Base-by-base conservation (phyloP, 2,888 invertebrate species). In the Amphipyra tragopoginis region DNA sequence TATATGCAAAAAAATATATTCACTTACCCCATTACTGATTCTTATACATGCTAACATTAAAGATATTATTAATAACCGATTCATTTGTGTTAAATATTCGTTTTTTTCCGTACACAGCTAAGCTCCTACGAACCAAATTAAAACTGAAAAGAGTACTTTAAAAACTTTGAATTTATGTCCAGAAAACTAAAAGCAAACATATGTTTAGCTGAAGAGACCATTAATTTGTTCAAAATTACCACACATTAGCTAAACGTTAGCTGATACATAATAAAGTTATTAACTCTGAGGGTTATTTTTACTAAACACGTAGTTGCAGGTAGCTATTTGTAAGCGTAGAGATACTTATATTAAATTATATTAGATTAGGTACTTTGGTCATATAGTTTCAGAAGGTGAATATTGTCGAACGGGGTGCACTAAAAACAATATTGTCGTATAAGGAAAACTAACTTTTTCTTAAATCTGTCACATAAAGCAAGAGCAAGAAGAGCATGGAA, bases 151-250 rank as follows among this genome's bases (percentile, higher is more conserved):
- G 33, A 43, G 9, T 43, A 14, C 26, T 45, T 0, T 43, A 51
- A 51, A 45, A 53, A 55, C 52, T 39, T 42, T 51, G 63, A 73
- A 67, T 81, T 79, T 81, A 81, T 79, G 49, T 56, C 55, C 29
- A 43, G 47, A 59, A 57, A 50, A 44, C 50, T 47, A 57, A 65
- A 62, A 47, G 38, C 42, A 60, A 69, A 63, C 65, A 34, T 69
- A 39, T 68, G 39, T 57, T 79, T 74, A 63, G 29, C 34, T 39
- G n/a, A 36, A 36, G 48, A 73, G 21, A 64, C 72, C 14, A 60
- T n/a, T 64, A 54, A 76, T 76, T 76, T 47, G 62, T 51, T 26
- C 7, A 52, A 57, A 59, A 65, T 69, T 61, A 75, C 49, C 15
- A 74, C 39, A 51, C 39, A 56, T 57, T 61, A 51, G 39, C 52